Evolutionary conservation across 2,888 invertebrate genomes (phyloP).

Genomic region (Agriopis leucophaearia): DNA sequence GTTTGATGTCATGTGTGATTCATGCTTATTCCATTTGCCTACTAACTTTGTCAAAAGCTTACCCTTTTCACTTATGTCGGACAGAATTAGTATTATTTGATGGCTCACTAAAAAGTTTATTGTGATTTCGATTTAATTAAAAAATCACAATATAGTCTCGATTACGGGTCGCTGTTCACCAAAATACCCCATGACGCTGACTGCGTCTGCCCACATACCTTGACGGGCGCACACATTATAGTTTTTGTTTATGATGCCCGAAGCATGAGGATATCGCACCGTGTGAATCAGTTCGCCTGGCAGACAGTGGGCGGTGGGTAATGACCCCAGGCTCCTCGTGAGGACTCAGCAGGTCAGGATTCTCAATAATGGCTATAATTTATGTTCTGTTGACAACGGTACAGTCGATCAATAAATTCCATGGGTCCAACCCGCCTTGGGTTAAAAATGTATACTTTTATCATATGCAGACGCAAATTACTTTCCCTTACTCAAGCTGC

Average conservation of each 20-base stretch:
- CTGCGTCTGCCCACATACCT: constrained; percentile 52
- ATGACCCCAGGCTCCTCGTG: constrained; percentile 45
- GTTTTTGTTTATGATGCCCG: constrained; percentile 57
- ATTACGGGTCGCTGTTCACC: constrained; percentile 12
- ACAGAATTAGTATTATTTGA: not conserved
- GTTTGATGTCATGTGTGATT: constrained; percentile 31
- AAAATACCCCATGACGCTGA: constrained; percentile 34
- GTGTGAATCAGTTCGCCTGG: constrained; percentile 58
- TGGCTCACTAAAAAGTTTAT: not conserved
- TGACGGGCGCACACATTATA: constrained; percentile 44
- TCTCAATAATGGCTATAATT: constrained; percentile 20
- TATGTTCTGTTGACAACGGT: constrained; percentile 21
- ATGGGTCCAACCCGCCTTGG: no score
- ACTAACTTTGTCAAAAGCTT: constrained; percentile 5
- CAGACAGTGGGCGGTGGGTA: constrained; percentile 55
- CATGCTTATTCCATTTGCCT: constrained; percentile 3
- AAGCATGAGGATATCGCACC: constrained; percentile 56
- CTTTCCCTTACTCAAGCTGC: not conserved
- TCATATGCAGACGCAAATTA: not conserved
- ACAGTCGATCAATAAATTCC: constrained; percentile 6
- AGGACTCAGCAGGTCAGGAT: constrained; percentile 20
- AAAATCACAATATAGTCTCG: not conserved
- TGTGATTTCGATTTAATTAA: not conserved
- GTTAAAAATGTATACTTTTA: not conserved
- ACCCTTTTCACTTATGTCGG: not conserved